Evolutionary conservation across 2,113 vertebrate genomes (phyloP), one percentile per base, ranked within the genome.

Genomic region (Rutilus rutilus): DNA sequence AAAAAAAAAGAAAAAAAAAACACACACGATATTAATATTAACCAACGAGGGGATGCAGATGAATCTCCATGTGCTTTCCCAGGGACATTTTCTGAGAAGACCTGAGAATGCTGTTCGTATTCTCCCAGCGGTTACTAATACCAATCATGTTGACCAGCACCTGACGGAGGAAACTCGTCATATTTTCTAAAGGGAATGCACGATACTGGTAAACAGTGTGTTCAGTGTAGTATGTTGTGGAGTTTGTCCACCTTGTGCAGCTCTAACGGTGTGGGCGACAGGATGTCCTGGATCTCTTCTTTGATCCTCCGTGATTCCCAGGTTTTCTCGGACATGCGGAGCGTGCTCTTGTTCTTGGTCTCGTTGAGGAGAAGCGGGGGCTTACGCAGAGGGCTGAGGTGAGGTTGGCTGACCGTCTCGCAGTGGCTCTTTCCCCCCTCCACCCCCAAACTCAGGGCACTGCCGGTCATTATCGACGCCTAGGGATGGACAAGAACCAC

Each of bases 401-500:
- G 92, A 0, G 92, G 92, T 33, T 95, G 95, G 86, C 92, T 92
- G 82, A 94, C 91, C 3, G 95, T 87, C 84, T 97, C 96, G 50
- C 90, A 80, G 8, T 94, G 93, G 84, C 94, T 88, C 80, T 96
- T 96, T 90, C 90, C 93, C 64, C 96, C 93, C 1, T 98, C 96
- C 8, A 97, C 93, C 21, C 96, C 96, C 89, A 96, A 90, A 65
- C 92, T 97, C 79, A 97, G 97, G 82, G 97, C 96, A 0, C 95
- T 95, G 85, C 98, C 97, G 0, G 96, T 97, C 98, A 98, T 98
- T 92, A 99, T 98, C 85, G 97, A 98, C 0, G 97, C 97, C 98
- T 99, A 92, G 0, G 30, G 87, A 75, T 0, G 6, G 6, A 79
- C 62, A 19, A 76, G 54, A 42, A 17, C 25, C 42, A 80, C 15